Base-by-base conservation (phyloP, 1,140 invertebrate genomes). In the Leptinotarsa undecemlineata region DNA sequence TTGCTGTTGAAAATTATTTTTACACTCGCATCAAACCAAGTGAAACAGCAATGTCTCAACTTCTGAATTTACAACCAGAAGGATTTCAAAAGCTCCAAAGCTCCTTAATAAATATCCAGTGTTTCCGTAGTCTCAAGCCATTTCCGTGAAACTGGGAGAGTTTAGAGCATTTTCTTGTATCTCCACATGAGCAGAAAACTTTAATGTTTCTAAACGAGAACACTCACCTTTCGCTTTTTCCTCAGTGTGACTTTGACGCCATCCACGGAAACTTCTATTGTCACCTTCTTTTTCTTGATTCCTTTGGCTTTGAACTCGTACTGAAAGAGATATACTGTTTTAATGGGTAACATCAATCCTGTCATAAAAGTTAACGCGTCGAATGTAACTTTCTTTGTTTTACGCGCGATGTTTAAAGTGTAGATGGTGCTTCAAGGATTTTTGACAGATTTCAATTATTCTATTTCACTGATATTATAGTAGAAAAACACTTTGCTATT, bases 231-330 rank as follows among this genome's bases (percentile, higher is more conserved):
- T 77, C 87, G 94, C 85, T 96, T 92, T 87, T 95, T 95, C 77
- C 94, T 88, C 60, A 96, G 86, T 21, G 90, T 91, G 77, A 99
- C 93, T 85, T 94, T 93, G 57, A 99, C 93, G 14, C 97, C 97
- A 78, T 98, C 96, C 3, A 97, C 94, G 1, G 97, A 98, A 73
- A 99, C 92, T 82, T 96, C 94, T 75, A 99, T 89, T 66, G 92
- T 94, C 77, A 99, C 97, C 90, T 99, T 98, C 85, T 95, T 95
- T 87, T 99, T 99, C 87, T 99, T 99, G 80, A 97, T 94, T 57
- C 95, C 95, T 87, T 97, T 96, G 78, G 96, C 92, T 90, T 99
- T 99, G 89, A 98, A 99, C 87, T 99, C 98, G 86, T 97, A 98
- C 96, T 98, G 90, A 74, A 91, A 91, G 23, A 69, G 73, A 69